Conservation (phyloP, 2,113 vertebrate genomes). For the Pterocles gutturalis region DNA sequence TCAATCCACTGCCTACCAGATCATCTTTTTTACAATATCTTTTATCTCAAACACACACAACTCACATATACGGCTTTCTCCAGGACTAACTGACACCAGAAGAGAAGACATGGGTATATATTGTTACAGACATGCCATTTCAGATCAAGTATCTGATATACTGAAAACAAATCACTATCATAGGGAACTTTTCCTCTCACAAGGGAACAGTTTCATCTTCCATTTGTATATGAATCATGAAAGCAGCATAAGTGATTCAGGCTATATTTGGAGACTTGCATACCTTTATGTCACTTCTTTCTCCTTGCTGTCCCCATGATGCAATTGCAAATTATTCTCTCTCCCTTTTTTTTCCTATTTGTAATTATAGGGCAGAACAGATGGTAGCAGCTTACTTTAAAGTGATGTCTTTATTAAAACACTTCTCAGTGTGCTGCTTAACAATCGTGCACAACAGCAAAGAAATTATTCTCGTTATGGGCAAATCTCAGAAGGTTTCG, state of each 20-base stretch:
- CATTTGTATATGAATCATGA: conserved; percentile 23
- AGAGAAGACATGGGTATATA: background rate
- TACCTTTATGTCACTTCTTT: background rate
- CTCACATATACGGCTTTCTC: background rate
- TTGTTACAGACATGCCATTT: background rate
- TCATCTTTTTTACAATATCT: background rate
- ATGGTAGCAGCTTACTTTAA: conserved; percentile 40
- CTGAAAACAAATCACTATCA: conserved; percentile 18
- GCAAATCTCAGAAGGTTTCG: background rate
- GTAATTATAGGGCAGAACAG: conserved; percentile 62
- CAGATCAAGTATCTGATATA: conserved; percentile 16
- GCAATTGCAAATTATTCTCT: background rate
- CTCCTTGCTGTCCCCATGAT: background rate
- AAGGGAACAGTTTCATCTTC: conserved; percentile 6
- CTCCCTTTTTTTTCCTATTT: background rate
- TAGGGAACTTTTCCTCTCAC: background rate
- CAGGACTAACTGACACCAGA: background rate
- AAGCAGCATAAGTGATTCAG: background rate
- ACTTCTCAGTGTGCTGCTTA: conserved; percentile 16
- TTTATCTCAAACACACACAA: background rate
- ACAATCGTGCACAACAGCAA: background rate
- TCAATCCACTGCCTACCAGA: background rate
- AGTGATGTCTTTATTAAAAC: conserved; percentile 54
- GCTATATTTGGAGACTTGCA: background rate
- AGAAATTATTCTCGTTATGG: background rate